A percentile compares a stretch with the other conserved stretches of the same genome.
Conservation (phyloP, 2,797 vertebrate species). For the Phrynocephalus guinanensis region DNA sequence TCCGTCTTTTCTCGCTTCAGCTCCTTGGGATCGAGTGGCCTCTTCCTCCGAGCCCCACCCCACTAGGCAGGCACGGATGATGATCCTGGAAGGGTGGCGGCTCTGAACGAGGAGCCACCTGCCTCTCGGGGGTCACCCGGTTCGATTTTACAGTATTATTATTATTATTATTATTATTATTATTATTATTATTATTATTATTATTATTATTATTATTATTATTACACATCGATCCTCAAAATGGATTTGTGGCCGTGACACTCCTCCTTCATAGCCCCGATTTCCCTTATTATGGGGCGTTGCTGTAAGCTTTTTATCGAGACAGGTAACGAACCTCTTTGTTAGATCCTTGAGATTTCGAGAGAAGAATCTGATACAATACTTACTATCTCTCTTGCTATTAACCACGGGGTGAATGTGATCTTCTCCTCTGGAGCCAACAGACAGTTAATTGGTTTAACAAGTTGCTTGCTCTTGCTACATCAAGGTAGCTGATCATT, state of each 20-base stretch:
- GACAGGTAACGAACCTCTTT: background rate
- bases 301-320: background rate
- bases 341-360: background rate
- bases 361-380: too few species aligned
- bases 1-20: background rate
- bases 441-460: background rate
- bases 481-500: background rate
- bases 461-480: background rate
- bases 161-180: background rate
- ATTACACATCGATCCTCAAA: background rate
- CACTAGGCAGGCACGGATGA: background rate
- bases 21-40: background rate
- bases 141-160: background rate
- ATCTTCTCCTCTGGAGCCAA: background rate
- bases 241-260: background rate
- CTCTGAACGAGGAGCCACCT: too few species aligned
- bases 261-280: too few species aligned
- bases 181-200: background rate
- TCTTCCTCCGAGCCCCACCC: background rate
- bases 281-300: too few species aligned
- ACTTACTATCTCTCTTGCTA: background rate
- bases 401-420: background rate
- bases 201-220: background rate
- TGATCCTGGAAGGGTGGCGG: too few species aligned
- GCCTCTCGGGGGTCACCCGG: background rate